Conservation (phyloP, 2,797 vertebrate species). For the Epinephelus coioides region DNA sequence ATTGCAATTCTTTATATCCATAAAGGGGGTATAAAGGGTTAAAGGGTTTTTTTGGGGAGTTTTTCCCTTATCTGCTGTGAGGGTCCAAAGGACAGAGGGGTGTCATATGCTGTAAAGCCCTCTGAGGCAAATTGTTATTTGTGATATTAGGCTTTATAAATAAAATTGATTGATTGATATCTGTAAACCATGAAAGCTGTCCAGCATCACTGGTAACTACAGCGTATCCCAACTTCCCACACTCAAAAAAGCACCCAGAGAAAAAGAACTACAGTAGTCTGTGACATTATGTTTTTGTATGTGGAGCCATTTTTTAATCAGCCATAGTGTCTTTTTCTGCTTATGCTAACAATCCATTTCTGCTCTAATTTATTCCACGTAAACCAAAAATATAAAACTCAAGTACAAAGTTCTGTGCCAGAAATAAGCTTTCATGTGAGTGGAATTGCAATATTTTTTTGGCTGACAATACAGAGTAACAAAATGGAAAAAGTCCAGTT, state of each 20-base stretch:
- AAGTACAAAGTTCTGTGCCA: neutral
- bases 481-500: neutral
- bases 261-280: neutral
- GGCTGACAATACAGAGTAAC: neutral
- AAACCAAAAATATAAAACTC: slow-evolving; percentile 14
- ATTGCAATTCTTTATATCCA: neutral
- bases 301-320: neutral
- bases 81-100: too few relatives aligned
- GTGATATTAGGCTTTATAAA: too few relatives aligned
- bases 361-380: slow-evolving; percentile 11
- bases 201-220: too few relatives aligned
- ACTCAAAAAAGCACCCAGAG: too few relatives aligned
- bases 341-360: neutral
- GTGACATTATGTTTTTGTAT: neutral
- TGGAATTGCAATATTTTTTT: neutral
- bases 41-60: too few relatives aligned
- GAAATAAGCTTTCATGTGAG: neutral
- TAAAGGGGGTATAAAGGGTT: too few relatives aligned
- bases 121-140: too few relatives aligned
- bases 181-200: too few relatives aligned
- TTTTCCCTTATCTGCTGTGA: too few relatives aligned
- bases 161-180: too few relatives aligned
- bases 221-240: too few relatives aligned
- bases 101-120: too few relatives aligned
- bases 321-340: neutral